These are phyloP conservation scores for Pyrrhosoma nymphula DNA, from an alignment of 2,888 invertebrate species.

Conservation along the genomic window DNA sequence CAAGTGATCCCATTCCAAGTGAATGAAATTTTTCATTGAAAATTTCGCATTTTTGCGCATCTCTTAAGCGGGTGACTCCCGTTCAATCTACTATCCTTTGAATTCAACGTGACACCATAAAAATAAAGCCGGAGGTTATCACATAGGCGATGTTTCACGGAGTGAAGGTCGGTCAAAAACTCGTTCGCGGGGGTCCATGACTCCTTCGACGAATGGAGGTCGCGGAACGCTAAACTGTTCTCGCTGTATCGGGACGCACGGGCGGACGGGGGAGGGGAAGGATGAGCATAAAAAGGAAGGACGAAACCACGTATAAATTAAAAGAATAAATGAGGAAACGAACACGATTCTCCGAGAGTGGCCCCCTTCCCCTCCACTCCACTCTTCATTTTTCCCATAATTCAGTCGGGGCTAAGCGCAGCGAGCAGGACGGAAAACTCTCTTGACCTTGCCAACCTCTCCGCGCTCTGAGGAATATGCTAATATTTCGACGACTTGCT, in stretches of 20 bases:
- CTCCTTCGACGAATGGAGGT: background rate
- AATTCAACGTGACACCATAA: too few relatives aligned
- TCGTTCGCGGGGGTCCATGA: background rate
- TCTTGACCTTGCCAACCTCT: slow-evolving; percentile 32
- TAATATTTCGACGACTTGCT: slow-evolving; percentile 5
- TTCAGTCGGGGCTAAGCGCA: background rate
- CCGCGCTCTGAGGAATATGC: background rate
- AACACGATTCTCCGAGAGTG: background rate
- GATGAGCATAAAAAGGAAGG: too few relatives aligned
- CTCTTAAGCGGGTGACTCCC: too few relatives aligned
- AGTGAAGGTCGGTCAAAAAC: background rate
- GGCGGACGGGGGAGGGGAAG: too few relatives aligned
- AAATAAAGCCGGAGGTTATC: too few relatives aligned
- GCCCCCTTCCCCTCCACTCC: too few relatives aligned
- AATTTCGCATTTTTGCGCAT: too few relatives aligned
- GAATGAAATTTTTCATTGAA: too few relatives aligned
- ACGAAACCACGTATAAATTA: background rate
- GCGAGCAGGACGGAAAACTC: background rate
- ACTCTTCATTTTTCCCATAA: background rate
- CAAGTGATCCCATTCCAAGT: too few relatives aligned
- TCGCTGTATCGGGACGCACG: too few relatives aligned
- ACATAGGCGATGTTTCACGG: background rate
- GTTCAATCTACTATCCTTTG: too few relatives aligned
- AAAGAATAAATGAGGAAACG: background rate
- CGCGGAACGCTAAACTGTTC: background rate